Conservation (phyloP, 2,113 vertebrate genomes). For the Polypterus bichir region DNA sequence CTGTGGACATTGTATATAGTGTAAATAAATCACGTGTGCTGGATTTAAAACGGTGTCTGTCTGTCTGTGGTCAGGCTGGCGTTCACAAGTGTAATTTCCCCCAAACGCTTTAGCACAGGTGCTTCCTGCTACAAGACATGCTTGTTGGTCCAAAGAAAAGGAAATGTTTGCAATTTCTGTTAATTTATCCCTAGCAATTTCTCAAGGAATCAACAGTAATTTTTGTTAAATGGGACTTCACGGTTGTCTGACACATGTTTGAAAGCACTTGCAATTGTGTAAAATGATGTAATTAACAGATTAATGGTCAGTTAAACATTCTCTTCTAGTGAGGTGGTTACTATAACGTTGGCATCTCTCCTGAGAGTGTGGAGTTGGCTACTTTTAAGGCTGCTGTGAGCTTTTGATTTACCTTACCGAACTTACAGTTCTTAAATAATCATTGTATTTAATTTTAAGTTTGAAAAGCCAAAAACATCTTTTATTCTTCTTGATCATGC, state of each 20-base stretch:
- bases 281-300: slow-evolving; percentile 16
- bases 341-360: not conserved
- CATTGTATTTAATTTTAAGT: too few relatives aligned
- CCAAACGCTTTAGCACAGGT: slow-evolving; percentile 28
- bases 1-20: too few relatives aligned
- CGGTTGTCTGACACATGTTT: slow-evolving; percentile 24
- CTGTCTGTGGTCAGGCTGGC: too few relatives aligned
- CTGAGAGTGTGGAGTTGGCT: too few relatives aligned
- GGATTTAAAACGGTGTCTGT: too few relatives aligned
- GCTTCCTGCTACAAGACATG: slow-evolving; percentile 38
- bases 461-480: too few relatives aligned
- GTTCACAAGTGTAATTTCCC: too few relatives aligned
- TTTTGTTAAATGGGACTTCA: slow-evolving; percentile 21
- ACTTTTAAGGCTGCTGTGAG: not conserved
- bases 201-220: slow-evolving; percentile 24
- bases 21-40: too few relatives aligned
- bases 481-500: too few relatives aligned
- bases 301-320: slow-evolving; percentile 15
- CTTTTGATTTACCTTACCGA: not conserved
- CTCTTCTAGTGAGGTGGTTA: slow-evolving; percentile 19
- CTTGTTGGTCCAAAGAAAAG: slow-evolving; percentile 21
- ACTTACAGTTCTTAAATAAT: not conserved
- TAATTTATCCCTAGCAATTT: slow-evolving; percentile 15
- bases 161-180: slow-evolving; percentile 20
- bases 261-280: slow-evolving; percentile 16